Percentiles rank a stretch among this genome's conserved stretches.
Evolutionary conservation across 2,797 vertebrate genomes (phyloP).

Genomic region (Steatocranus sp.): DNA sequence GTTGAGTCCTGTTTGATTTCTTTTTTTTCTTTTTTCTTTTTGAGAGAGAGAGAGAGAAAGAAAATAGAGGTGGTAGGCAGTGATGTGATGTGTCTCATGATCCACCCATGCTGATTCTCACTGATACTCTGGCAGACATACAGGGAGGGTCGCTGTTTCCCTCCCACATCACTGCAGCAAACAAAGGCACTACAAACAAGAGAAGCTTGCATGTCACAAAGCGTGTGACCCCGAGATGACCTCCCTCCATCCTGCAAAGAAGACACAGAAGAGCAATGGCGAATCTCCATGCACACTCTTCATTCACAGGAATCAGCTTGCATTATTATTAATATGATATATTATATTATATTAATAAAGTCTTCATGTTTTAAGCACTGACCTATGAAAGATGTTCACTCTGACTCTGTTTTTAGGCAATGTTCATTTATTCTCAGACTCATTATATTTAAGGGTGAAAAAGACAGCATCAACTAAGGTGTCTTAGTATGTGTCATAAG

Average conservation of each 20-base stretch:
- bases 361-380: neutral
- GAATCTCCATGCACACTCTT: neutral
- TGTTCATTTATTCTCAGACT: neutral
- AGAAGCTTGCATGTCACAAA: constrained; percentile 27
- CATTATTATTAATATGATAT: neutral
- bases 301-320: neutral
- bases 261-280: constrained; percentile 16
- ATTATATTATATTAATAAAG: neutral
- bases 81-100: constrained; percentile 48
- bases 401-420: rapidly evolving
- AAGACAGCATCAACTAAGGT: neutral
- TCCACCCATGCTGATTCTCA: constrained; percentile 18
- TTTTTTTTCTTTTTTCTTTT: neutral
- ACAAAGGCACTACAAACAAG: constrained; percentile 53
- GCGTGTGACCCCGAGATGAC: constrained; percentile 32
- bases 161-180: constrained; percentile 41
- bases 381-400: neutral
- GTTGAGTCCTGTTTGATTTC: neutral
- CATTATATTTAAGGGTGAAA: neutral
- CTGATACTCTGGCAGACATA: constrained; percentile 16
- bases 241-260: neutral
- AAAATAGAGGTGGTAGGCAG: constrained; percentile 11
- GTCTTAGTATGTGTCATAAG: neutral
- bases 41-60: neutral
- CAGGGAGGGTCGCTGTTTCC: constrained; percentile 54